Evolutionary conservation across 2,888 invertebrate species (phyloP).

Genomic region (Apodemia hepburni): DNA sequence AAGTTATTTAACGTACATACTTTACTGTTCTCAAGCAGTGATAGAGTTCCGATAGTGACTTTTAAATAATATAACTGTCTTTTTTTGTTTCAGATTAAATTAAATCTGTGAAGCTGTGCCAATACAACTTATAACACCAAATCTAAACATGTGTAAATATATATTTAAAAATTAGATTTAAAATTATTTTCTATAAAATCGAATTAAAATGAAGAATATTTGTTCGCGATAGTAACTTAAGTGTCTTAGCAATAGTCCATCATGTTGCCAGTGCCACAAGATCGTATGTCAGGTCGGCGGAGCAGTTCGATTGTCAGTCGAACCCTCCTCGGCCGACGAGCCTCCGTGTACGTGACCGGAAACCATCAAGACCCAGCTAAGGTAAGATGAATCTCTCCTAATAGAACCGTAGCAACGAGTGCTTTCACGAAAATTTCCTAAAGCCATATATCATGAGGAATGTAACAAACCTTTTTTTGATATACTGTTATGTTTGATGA

Average conservation of each 20-base stretch:
- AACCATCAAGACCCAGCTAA: slow-evolving; percentile 83
- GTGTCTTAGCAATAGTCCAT: slow-evolving; percentile 31
- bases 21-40: no score
- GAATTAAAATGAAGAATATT: background rate
- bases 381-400: slow-evolving; percentile 57
- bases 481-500: background rate
- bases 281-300: slow-evolving; percentile 81
- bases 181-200: background rate
- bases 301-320: slow-evolving; percentile 85
- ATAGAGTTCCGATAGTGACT: no score
- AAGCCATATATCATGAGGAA: background rate
- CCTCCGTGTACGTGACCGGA: slow-evolving; percentile 82
- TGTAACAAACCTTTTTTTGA: background rate
- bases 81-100: slow-evolving; percentile 9
- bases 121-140: slow-evolving; percentile 4
- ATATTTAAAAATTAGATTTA: background rate
- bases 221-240: background rate
- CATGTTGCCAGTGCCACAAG: slow-evolving; percentile 77
- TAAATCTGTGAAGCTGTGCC: slow-evolving; percentile 11
- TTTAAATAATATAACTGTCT: background rate
- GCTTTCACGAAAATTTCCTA: slow-evolving; percentile 4
- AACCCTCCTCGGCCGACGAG: slow-evolving; percentile 82
- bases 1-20: no score
- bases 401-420: background rate
- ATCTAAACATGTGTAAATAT: slow-evolving; percentile 15